Evolutionary conservation across 2,797 vertebrate genomes (phyloP).

Genomic region (Gymnothorax reevesii): DNA sequence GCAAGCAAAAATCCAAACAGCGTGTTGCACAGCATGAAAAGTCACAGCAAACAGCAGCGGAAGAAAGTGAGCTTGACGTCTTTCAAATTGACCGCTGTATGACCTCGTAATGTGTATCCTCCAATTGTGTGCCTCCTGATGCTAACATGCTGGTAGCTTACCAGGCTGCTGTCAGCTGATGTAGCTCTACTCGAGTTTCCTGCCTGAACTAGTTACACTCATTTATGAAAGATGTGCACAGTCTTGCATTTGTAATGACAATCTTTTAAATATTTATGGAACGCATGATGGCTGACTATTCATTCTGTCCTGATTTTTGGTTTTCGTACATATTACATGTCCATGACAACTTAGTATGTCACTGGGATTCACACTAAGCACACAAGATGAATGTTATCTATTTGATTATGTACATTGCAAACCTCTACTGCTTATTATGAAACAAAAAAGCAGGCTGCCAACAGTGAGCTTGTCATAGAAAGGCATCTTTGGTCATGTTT

Average conservation of each 20-base stretch:
- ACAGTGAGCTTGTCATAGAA: neutral
- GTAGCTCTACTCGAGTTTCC: too few relatives aligned
- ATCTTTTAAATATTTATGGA: slow-evolving; percentile 18
- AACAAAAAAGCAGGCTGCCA: neutral
- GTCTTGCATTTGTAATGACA: neutral
- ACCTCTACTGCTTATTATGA: neutral
- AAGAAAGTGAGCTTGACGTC: too few relatives aligned
- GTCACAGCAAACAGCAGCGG: too few relatives aligned
- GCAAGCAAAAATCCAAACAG: too few relatives aligned
- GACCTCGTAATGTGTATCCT: too few relatives aligned
- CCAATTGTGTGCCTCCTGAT: too few relatives aligned
- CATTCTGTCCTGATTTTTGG: slow-evolving; percentile 5
- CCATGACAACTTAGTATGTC: neutral
- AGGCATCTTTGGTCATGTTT: slow-evolving; percentile 23
- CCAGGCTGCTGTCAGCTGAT: too few relatives aligned
- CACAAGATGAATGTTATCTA: neutral
- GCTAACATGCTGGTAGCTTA: too few relatives aligned
- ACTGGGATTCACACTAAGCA: neutral
- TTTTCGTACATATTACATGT: slow-evolving; percentile 2
- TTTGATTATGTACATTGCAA: neutral
- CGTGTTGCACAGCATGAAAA: too few relatives aligned
- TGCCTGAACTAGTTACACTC: too few relatives aligned
- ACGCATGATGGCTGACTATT: neutral
- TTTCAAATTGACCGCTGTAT: too few relatives aligned
- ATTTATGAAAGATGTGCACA: neutral